Conservation (phyloP, 2,888 invertebrate genomes). For the Luffia ferchaultella region DNA sequence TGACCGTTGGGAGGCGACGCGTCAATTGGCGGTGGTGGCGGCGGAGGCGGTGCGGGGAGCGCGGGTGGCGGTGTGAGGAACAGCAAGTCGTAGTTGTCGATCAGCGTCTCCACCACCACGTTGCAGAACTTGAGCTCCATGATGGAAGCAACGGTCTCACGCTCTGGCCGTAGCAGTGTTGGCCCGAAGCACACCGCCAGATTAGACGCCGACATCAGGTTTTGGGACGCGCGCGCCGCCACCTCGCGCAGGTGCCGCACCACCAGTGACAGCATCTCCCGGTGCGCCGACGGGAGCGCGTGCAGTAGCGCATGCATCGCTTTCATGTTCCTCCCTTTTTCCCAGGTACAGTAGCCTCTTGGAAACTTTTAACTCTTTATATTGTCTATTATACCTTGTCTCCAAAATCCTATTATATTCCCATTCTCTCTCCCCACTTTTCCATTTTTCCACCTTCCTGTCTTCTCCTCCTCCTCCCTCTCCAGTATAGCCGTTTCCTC, state of each 20-base stretch:
- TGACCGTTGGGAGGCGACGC: slow-evolving; percentile 22
- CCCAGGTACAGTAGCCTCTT: too few relatives aligned
- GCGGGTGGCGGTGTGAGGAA: slow-evolving; percentile 60
- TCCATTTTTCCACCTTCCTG: too few relatives aligned
- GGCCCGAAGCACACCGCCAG: slow-evolving; percentile 98
- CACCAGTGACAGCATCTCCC: slow-evolving; percentile 86
- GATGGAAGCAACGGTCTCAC: slow-evolving; percentile 97
- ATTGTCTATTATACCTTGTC: too few relatives aligned
- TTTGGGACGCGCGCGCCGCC: slow-evolving; percentile 82
- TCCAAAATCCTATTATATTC: too few relatives aligned
- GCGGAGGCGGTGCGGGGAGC: slow-evolving; percentile 10
- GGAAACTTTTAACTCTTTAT: too few relatives aligned
- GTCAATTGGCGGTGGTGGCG: not conserved
- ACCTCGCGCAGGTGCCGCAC: slow-evolving; percentile 91
- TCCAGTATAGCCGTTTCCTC: too few relatives aligned
- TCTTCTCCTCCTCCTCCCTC: too few relatives aligned
- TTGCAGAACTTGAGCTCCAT: slow-evolving; percentile 99
- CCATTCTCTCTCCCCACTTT: too few relatives aligned
- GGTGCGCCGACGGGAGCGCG: slow-evolving; percentile 84
- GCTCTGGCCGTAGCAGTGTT: slow-evolving; percentile 91
- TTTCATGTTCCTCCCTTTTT: too few relatives aligned
- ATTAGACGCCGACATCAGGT: slow-evolving; percentile 97
- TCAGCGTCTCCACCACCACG: slow-evolving; percentile 96
- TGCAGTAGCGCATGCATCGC: slow-evolving; percentile 88
- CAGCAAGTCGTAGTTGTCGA: slow-evolving; percentile 85